Evolutionary conservation across 2,797 vertebrate species (phyloP).

Genomic region (Gobionotothen gibberifrons): DNA sequence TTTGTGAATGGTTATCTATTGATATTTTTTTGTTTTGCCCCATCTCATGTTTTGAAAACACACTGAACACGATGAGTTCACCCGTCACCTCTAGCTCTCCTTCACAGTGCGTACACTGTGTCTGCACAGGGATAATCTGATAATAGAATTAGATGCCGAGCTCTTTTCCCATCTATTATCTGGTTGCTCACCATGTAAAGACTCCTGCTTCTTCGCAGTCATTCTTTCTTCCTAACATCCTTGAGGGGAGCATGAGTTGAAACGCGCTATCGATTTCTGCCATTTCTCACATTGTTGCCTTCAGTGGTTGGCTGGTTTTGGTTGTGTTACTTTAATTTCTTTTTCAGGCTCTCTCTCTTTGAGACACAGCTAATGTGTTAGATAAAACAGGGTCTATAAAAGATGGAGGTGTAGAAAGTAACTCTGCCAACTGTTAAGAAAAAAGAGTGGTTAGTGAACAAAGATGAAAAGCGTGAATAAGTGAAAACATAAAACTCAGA

Average conservation of each 20-base stretch:
- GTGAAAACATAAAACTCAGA: slow-evolving; percentile 36
- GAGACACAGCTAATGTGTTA: slow-evolving; percentile 28
- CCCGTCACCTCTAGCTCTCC: slow-evolving; percentile 53
- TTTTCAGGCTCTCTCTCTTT: slow-evolving; percentile 8
- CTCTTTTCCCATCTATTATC: slow-evolving; percentile 70
- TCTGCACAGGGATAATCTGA: slow-evolving; percentile 47
- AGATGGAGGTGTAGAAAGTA: slow-evolving; percentile 24
- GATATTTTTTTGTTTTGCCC: slow-evolving; percentile 5
- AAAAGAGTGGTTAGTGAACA: slow-evolving; percentile 27
- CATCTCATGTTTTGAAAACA: slow-evolving; percentile 25
- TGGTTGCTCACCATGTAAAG: slow-evolving; percentile 59
- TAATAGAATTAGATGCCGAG: slow-evolving; percentile 68
- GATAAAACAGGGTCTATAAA: slow-evolving; percentile 50
- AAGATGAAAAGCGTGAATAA: slow-evolving; percentile 47
- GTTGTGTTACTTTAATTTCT: slow-evolving; percentile 52
- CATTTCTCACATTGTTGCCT: slow-evolving; percentile 67
- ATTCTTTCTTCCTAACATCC: slow-evolving; percentile 53
- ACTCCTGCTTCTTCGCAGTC: slow-evolving; percentile 62
- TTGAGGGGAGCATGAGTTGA: slow-evolving; percentile 58
- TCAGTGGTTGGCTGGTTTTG: slow-evolving; percentile 60
- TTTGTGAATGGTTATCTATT: slow-evolving; percentile 26
- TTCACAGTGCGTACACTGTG: slow-evolving; percentile 10
- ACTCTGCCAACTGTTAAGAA: slow-evolving; percentile 17
- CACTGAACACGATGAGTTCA: slow-evolving; percentile 15
- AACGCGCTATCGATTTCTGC: slow-evolving; percentile 66